phyloP scores from a whole-genome alignment of 2,797 vertebrate genomes.

The Squalus acanthias region DNA sequence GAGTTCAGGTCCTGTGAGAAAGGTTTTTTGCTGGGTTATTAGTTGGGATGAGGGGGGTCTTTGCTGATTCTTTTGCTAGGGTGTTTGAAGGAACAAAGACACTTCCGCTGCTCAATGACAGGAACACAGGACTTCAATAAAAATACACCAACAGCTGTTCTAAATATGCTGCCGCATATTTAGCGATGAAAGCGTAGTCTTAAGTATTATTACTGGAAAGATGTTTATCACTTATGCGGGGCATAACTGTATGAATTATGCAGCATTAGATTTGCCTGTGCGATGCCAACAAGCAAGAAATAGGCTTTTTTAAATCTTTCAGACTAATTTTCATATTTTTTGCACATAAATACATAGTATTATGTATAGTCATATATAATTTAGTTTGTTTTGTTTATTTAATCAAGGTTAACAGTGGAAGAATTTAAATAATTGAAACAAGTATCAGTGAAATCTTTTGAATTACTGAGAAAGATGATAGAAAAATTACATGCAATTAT shows the following conservation, averaged over 20 bases:
- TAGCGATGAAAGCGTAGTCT: background rate
- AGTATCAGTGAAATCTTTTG: background rate
- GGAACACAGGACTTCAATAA: background rate
- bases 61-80: background rate
- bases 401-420: background rate
- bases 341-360: background rate
- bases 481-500: background rate
- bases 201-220: background rate
- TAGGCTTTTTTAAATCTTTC: background rate
- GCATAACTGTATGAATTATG: background rate
- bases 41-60: background rate
- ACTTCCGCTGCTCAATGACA: background rate
- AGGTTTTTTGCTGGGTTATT: background rate
- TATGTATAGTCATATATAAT: background rate
- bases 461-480: background rate
- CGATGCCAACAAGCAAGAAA: background rate
- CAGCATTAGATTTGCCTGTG: background rate
- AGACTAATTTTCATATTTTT: background rate
- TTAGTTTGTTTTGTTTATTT: background rate
- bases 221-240: background rate
- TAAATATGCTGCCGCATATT: background rate
- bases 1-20: background rate
- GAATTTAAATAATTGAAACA: background rate
- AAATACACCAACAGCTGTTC: background rate
- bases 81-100: background rate